Evolutionary conservation across 2,113 vertebrate genomes (phyloP).

Genomic region (Rhegmatorhina hoffmannsi): DNA sequence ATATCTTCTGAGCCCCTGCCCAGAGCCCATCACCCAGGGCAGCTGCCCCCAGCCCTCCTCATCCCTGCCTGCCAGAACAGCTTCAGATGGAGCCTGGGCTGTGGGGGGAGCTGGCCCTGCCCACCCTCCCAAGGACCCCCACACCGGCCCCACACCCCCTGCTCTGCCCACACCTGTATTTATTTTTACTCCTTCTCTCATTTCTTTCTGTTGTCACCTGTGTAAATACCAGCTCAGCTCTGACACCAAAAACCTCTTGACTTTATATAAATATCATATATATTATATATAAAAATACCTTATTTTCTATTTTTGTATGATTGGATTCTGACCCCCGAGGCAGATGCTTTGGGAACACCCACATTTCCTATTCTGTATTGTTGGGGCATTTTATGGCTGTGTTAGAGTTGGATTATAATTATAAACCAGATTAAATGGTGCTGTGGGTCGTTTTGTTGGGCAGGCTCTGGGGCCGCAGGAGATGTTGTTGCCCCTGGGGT

Average conservation of each 20-base stretch:
- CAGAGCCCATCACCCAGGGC: accelerated
- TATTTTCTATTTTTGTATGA: slow-evolving; percentile 88
- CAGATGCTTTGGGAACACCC: background rate
- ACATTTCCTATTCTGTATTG: background rate
- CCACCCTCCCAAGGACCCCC: background rate
- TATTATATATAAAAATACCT: slow-evolving; percentile 76
- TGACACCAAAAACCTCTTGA: slow-evolving; percentile 72
- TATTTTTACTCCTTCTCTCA: slow-evolving; percentile 41
- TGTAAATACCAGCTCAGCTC: slow-evolving; percentile 76
- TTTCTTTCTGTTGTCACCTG: slow-evolving; percentile 32
- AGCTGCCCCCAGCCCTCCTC: background rate
- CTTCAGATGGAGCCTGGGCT: background rate
- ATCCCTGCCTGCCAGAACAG: background rate
- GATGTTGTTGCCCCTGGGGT: background rate
- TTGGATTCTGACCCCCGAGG: slow-evolving; percentile 70
- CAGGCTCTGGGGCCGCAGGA: accelerated
- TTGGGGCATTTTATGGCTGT: slow-evolving; percentile 37
- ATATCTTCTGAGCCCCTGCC: background rate
- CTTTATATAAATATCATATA: slow-evolving; percentile 75
- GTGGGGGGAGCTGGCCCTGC: background rate
- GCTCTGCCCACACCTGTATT: slow-evolving; percentile 37
- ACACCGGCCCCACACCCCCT: background rate
- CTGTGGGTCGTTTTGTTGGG: background rate
- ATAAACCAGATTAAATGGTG: slow-evolving; percentile 1
- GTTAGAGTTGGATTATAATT: slow-evolving; percentile 39